These are phyloP conservation scores for Saturnia pavonia DNA, from an alignment of 2,888 invertebrate genomes.

Conservation along the genomic window DNA sequence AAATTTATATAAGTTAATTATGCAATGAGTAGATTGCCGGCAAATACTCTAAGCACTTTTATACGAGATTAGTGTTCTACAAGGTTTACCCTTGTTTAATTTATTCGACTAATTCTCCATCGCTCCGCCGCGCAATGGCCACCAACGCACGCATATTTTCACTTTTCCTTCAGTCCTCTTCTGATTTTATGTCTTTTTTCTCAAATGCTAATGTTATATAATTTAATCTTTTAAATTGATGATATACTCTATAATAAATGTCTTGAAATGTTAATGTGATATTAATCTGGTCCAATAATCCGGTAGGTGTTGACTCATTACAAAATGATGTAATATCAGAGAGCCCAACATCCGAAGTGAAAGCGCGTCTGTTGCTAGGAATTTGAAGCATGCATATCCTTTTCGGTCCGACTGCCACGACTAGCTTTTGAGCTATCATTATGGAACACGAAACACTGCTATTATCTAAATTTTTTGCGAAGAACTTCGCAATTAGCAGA, in stretches of 20 bases:
- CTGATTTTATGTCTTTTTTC: not conserved
- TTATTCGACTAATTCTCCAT: too few species aligned
- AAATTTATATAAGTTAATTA: constrained; percentile 2
- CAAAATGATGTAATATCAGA: constrained; percentile 43
- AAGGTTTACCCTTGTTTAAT: too few species aligned
- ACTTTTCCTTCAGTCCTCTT: too few species aligned
- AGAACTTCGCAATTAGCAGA: not conserved
- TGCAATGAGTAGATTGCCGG: not conserved
- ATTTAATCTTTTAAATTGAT: not conserved
- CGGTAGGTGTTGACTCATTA: constrained; percentile 23
- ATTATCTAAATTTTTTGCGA: constrained; percentile 8
- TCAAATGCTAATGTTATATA: not conserved
- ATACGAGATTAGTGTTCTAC: too few species aligned
- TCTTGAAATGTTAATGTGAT: constrained; percentile 16
- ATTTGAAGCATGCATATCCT: constrained; percentile 47
- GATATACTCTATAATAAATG: not conserved
- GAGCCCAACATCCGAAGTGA: constrained; percentile 40
- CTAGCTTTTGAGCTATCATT: constrained; percentile 25
- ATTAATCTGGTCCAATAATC: constrained; percentile 21
- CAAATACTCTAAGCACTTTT: not conserved
- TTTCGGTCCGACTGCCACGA: constrained; percentile 39
- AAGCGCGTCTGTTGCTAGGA: constrained; percentile 40
- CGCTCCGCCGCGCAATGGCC: too few species aligned
- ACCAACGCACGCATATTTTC: too few species aligned
- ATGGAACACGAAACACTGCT: constrained; percentile 16